Base-by-base conservation (phyloP, 2,888 invertebrate species). In the Colostygia pectinataria region DNA sequence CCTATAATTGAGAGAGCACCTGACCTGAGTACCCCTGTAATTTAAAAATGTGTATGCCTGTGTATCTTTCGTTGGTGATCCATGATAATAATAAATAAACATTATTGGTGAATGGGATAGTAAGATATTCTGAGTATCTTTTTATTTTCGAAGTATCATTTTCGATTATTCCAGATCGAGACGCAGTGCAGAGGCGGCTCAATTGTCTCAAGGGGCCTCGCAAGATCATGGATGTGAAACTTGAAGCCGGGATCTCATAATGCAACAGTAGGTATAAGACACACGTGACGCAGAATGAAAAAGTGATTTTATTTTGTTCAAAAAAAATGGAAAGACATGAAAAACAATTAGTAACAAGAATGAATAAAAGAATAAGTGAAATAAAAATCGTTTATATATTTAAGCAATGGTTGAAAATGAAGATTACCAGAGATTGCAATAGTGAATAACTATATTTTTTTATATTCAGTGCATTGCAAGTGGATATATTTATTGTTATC, bases 181-280 rank as follows among this genome's bases (percentile, higher is more conserved):
- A 98, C 76, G 98, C 98, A 41, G 99, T 99, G 42, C 99, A 99
- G 83, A 97, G 97, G 85, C 94, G 99, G 60, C 92, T 99, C 57
- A 86, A 87, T 56, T 87, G 87, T 74, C 85, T 90, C 57, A 89
- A 88, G 57, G 86, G 86, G 58, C 87, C 87, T 56, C 87, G 87
- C 55, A 88, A 89, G 72, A 82, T 90, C 55, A 89, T 87, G 88
- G 90, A 90, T 62, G 88, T 82, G 28, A 88, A 87, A 73, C 74
- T 89, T 45, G 90, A 90, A 74, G 85, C 88, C 56, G 90, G 90
- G 80, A 84, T 89, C 83, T 89, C 90, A 85, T 89, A 90, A 90
- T 88, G 80, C 77, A 80, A 77, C 66, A 57, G 45, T 55, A 80
- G 80, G 72, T 54, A 57, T 60, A 80, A 79, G 83, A 77, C 74